Evolutionary conservation across 2,888 invertebrate genomes (phyloP), one percentile per base, ranked within the genome.

Genomic region (Rhabditoides inermis): DNA sequence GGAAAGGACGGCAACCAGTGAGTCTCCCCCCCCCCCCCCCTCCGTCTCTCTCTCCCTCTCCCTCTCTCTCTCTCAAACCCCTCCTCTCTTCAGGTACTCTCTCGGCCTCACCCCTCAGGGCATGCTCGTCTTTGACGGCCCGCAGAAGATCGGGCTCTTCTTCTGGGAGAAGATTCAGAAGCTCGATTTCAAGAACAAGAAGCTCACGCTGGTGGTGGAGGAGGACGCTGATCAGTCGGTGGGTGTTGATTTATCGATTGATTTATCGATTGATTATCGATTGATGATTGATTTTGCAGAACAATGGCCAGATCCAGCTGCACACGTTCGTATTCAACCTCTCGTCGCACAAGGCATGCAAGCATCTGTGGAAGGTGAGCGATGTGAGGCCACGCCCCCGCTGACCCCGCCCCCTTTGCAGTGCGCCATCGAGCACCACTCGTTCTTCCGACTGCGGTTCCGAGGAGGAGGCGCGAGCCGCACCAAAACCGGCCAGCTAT

Each of bases 291-390:
- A 26, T n/a, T 37, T 56, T 62, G 18, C 53, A 65, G 65, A 62
- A 58, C 49, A 61, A 58, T 37, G 63, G 65, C 20, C 65, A 71
- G 44, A 64, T 74, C 48, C 92, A 95, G 77, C 92, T 98, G 77
- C 98, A 99, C 79, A 94, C 94, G 0, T 99, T 99, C 79, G 92
- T 98, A 3, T 99, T 99, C 79, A 82, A 85, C 53, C 81, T 95
- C 65, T 86, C 88, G 68, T 95, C 92, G 77, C 90, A 94, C 77
- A 94, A 94, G 78, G 94, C 95, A 1, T 92, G 94, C 78, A 99
- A 99, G 79, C 98, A 99, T 80, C 82, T 99, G 62, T 99, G 98
- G 98, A 99, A 99, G n/a, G n/a, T n/a, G n/a, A n/a, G n/a, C n/a
- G n/a, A n/a, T n/a, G n/a, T n/a, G n/a, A n/a, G n/a, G n/a, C n/a